phyloP scores from a whole-genome alignment of 2,888 invertebrate species.

The Parnassius mnemosyne region DNA sequence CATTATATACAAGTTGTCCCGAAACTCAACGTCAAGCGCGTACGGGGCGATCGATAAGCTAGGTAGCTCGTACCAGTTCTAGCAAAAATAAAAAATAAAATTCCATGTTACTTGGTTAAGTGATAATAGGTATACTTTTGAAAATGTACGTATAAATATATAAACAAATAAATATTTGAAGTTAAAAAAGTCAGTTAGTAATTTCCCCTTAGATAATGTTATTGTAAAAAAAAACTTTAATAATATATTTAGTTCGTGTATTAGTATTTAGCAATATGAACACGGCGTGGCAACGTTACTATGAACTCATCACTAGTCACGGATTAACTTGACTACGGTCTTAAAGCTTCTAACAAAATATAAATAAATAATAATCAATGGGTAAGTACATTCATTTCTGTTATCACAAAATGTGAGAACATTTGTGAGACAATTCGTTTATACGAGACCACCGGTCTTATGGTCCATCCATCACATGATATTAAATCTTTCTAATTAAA shows the following conservation, averaged over 20 bases:
- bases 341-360: background rate
- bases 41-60: too few relatives aligned
- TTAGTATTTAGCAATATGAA: background rate
- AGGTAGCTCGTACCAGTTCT: too few relatives aligned
- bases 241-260: background rate
- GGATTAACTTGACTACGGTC: background rate
- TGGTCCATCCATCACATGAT: slow-evolving; percentile 4
- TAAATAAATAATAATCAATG: background rate
- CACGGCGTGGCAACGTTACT: background rate
- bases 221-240: background rate
- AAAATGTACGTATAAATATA: too few relatives aligned
- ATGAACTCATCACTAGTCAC: background rate
- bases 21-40: too few relatives aligned
- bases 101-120: too few relatives aligned
- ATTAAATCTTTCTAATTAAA: slow-evolving; percentile 22
- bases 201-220: too few relatives aligned
- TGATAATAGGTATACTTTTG: too few relatives aligned
- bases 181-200: too few relatives aligned
- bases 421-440: too few relatives aligned
- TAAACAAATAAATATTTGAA: too few relatives aligned
- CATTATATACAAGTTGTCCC: too few relatives aligned
- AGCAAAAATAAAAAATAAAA: too few relatives aligned
- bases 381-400: slow-evolving; percentile 2
- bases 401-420: background rate
- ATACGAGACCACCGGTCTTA: background rate